These are phyloP conservation scores for Crotalus tigris DNA, from an alignment of 2,113 vertebrate species.

Conservation along the genomic window DNA sequence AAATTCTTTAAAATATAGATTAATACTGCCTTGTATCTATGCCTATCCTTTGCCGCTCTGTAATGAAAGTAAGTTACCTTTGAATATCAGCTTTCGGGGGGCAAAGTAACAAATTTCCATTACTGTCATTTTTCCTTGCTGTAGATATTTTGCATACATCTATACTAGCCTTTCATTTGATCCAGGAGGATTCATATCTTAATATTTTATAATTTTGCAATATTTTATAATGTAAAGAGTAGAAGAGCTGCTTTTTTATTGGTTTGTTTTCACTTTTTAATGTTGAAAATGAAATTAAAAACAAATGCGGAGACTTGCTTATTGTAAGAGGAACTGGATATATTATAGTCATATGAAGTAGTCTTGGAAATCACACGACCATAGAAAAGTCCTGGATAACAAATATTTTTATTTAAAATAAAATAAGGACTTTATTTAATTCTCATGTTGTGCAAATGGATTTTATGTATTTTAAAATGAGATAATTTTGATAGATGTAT, in stretches of 20 bases:
- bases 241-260: neutral
- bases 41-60: neutral
- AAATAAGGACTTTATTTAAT: conserved; percentile 24
- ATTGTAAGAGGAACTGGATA: neutral
- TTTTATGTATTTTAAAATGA: conserved; percentile 32
- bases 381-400: conserved; percentile 16
- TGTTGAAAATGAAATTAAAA: neutral
- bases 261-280: neutral
- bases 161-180: neutral
- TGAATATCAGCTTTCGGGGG: neutral
- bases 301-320: neutral
- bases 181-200: neutral
- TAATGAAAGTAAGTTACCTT: neutral
- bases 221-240: neutral
- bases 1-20: neutral
- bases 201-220: neutral
- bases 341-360: neutral
- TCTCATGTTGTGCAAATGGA: conserved; percentile 19
- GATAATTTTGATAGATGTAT: conserved; percentile 32
- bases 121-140: neutral
- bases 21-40: neutral
- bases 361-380: conserved; percentile 19
- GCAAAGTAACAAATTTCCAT: neutral
- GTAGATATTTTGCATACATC: neutral
- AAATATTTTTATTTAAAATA: conserved; percentile 23